Evolutionary conservation across 1,140 invertebrate species (phyloP).

Genomic region (Drosophila nikananu): DNA sequence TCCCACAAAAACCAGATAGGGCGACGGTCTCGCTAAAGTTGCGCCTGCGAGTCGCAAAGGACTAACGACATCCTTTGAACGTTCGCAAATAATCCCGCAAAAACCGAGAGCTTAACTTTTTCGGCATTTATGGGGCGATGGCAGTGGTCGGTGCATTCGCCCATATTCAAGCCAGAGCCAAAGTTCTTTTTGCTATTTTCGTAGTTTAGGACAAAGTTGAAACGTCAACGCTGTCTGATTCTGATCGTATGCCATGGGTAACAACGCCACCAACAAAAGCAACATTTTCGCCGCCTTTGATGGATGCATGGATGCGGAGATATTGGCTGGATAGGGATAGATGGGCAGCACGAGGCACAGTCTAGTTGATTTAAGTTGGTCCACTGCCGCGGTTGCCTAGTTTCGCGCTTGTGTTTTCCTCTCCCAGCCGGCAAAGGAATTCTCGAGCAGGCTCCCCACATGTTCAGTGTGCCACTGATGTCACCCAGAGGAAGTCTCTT

Average conservation of each 20-base stretch:
- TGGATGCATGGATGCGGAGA: conserved; percentile 60
- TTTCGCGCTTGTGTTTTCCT: background rate
- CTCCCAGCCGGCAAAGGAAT: background rate
- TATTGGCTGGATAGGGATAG: conserved; percentile 7
- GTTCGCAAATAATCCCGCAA: conserved; percentile 78
- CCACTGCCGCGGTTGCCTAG: conserved; percentile 27
- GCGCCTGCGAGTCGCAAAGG: conserved; percentile 58
- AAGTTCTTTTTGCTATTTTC: conserved; percentile 61
- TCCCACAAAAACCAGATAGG: conserved; percentile 40
- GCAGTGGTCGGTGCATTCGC: conserved; percentile 18
- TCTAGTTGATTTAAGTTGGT: conserved; percentile 19
- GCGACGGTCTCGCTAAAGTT: conserved; percentile 40
- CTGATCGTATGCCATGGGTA: conserved; percentile 62
- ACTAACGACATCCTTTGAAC: conserved; percentile 74
- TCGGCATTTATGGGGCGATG: conserved; percentile 61
- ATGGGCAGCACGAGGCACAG: background rate
- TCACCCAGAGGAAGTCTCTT: background rate
- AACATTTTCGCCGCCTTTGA: conserved; percentile 48
- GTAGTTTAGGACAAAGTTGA: conserved; percentile 76
- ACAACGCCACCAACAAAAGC: conserved; percentile 32
- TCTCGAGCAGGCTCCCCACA: background rate
- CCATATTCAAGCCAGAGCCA: conserved; percentile 33
- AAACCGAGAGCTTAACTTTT: conserved; percentile 79
- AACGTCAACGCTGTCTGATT: conserved; percentile 76
- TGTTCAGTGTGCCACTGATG: background rate